Conservation (phyloP, 2,888 invertebrate genomes). For the Phrixothrix hirtus region DNA sequence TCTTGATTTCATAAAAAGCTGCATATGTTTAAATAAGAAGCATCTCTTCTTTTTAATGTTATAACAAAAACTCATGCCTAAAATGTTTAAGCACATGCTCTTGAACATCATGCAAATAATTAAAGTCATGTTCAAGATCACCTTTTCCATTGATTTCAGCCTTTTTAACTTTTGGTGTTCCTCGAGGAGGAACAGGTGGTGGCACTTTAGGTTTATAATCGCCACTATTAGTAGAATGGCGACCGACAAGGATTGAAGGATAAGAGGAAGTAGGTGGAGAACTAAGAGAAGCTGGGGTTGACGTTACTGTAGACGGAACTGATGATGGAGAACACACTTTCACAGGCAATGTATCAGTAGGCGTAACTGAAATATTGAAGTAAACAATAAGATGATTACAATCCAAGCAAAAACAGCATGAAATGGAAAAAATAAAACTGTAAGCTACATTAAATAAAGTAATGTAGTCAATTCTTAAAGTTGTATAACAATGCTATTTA, state of each 20-base stretch:
- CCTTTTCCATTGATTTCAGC: slow-evolving; percentile 57
- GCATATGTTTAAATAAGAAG: no score
- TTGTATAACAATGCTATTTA: no score
- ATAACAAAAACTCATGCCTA: slow-evolving; percentile 5
- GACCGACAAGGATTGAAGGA: slow-evolving; percentile 75
- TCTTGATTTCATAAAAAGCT: no score
- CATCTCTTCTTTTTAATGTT: no score
- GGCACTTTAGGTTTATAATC: slow-evolving; percentile 74
- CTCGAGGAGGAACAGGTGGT: slow-evolving; percentile 86
- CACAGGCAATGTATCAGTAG: slow-evolving; percentile 61
- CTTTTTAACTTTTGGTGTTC: slow-evolving; percentile 70
- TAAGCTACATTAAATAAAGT: slow-evolving; percentile 21
- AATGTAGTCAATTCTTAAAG: no score
- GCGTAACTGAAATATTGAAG: slow-evolving; percentile 55
- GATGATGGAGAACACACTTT: slow-evolving; percentile 54
- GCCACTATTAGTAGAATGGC: slow-evolving; percentile 56
- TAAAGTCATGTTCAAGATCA: slow-evolving; percentile 34
- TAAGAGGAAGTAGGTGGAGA: slow-evolving; percentile 65
- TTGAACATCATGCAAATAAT: slow-evolving; percentile 22
- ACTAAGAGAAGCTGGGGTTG: slow-evolving; percentile 56
- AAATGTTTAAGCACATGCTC: slow-evolving; percentile 10
- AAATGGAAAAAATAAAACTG: slow-evolving; percentile 37
- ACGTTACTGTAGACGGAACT: slow-evolving; percentile 33
- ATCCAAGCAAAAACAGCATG: slow-evolving; percentile 41
- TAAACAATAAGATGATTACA: slow-evolving; percentile 36